phyloP scores from a whole-genome alignment of 2,797 vertebrate species.

The Arnoldichthys spilopterus region DNA sequence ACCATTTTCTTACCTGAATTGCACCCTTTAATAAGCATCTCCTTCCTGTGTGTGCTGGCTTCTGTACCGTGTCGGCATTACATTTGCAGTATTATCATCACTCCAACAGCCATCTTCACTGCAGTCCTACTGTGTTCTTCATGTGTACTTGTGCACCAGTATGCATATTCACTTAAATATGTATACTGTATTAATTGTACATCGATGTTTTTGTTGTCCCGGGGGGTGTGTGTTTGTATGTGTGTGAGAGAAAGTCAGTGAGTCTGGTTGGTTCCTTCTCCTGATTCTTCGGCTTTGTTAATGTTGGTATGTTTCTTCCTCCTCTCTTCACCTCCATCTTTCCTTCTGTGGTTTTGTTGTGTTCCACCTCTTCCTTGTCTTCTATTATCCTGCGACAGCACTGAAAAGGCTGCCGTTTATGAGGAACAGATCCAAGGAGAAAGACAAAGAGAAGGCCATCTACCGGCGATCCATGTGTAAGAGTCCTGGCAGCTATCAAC shows the following conservation, averaged over 20 bases:
- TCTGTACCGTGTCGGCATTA: conserved; percentile 37
- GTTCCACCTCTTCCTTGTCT: conserved; percentile 72
- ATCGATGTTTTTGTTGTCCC: conserved; percentile 58
- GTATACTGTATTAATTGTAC: conserved; percentile 19
- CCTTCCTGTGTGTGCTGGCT: conserved; percentile 52
- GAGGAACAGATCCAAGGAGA: conserved; percentile 99
- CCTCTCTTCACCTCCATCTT: conserved; percentile 58
- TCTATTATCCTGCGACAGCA: conserved; percentile 85
- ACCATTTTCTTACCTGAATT: conserved; percentile 54
- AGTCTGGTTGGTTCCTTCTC: conserved; percentile 76
- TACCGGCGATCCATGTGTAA: conserved; percentile 99
- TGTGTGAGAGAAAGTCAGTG: conserved; percentile 39
- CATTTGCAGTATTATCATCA: conserved; percentile 19
- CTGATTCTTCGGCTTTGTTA: conserved; percentile 86
- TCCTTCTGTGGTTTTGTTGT: conserved; percentile 70
- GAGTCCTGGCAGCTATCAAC: conserved; percentile 86
- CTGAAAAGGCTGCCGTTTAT: conserved; percentile 99
- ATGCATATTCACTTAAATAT: conserved; percentile 11
- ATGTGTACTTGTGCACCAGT: conserved; percentile 12
- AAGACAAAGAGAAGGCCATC: conserved; percentile 98
- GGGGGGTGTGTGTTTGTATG: not conserved
- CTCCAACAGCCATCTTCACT: conserved; percentile 14
- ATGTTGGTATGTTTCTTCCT: conserved; percentile 91
- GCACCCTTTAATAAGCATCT: conserved; percentile 79
- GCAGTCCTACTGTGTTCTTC: conserved; percentile 28